Evolutionary conservation across 2,113 vertebrate genomes (phyloP).

Genomic region (Oreochromis aureus): DNA sequence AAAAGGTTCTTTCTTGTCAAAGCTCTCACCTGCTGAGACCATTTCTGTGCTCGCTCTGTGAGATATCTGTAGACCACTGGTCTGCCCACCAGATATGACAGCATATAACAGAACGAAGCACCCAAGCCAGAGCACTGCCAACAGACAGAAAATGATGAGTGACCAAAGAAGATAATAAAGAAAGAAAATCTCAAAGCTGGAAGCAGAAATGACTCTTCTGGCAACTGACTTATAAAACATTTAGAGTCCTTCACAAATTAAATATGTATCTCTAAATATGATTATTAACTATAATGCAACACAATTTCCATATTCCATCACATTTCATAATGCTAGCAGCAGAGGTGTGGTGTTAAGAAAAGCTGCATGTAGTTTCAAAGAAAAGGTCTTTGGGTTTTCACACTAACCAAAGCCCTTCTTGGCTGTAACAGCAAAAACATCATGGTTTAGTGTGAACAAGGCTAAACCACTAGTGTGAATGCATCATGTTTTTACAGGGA

Average conservation of each 20-base stretch:
- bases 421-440: background rate
- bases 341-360: background rate
- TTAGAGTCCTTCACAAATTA: background rate
- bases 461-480: background rate
- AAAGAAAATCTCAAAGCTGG: background rate
- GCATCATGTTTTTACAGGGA: background rate
- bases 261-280: background rate
- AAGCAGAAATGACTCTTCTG: background rate
- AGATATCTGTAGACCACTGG: conserved; percentile 96
- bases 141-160: conserved; percentile 3
- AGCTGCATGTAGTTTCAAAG: background rate
- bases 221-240: background rate
- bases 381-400: background rate
- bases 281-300: background rate
- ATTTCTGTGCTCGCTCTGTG: conserved; percentile 91
- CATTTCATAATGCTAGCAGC: background rate
- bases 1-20: background rate
- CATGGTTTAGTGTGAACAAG: background rate
- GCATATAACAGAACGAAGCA: conserved; percentile 95
- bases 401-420: background rate
- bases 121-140: conserved; percentile 93
- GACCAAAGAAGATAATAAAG: background rate
- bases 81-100: conserved; percentile 94
- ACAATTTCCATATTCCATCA: background rate
- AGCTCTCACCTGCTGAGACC: conserved; percentile 90